Evolutionary conservation across 1,140 invertebrate species (phyloP), one percentile per base, ranked within the genome.

Genomic region (Triops longicaudatus): DNA sequence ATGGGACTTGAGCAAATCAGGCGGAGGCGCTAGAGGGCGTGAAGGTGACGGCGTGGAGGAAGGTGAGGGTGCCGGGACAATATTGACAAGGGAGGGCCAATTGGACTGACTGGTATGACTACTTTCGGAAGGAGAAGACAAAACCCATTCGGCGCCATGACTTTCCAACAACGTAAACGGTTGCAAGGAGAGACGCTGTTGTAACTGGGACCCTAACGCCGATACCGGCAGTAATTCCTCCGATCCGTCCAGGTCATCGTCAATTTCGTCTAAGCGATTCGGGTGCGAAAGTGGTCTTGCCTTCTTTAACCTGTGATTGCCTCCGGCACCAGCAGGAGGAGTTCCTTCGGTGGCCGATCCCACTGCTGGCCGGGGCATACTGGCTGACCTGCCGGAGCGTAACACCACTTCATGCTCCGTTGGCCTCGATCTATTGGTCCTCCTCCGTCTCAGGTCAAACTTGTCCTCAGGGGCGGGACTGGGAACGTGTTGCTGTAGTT

Each of bases 11-110:
- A 84, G 1, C 85, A 84, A 28, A 85, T 85, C 43, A 76, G 78
- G 75, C n/a, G 73, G 88, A 73, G 86, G 84, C 11, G 79, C 72
- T 83, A 84, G 78, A 85, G 88, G 79, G 83, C 89, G 77, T 83
- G 89, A 75, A 85, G 89, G 79, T 83, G 87, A 87, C 1, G 2
- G 86, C 86, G 77, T 78, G 42, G 37, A 74, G 41, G 31, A 73
- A 79, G 71, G 75, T 81, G 72, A 82, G 81, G 74, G 81, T 80
- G 78, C 81, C 79, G 0, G 81, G 79, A 37, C 77, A 10, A 73
- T 72, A 73, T 72, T 77, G 72, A 73, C 72, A 77, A 73, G 26
- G 75, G 72, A 31, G 27, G 74, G 77, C 22, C 26, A 76, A 17
- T 44, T 43, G 42, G 85, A 84, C 12, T 86, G 81, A 79, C 86